phyloP scores from a whole-genome alignment of 92 coral and sea anemone species.

The Parazoanthus darwini region DNA sequence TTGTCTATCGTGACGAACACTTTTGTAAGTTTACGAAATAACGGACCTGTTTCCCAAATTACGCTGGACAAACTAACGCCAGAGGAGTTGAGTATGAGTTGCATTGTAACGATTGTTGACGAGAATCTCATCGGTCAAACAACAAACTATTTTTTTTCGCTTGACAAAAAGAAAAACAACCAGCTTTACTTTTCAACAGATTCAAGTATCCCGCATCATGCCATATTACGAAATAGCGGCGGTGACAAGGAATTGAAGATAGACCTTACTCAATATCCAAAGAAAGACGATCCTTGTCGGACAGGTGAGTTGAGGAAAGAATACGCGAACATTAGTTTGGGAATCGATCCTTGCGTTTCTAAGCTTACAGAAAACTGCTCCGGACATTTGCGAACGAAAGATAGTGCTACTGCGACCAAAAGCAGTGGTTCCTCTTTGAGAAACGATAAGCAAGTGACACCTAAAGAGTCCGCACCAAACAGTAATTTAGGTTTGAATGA shows the following conservation, averaged over 20 bases:
- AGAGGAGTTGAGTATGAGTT: neutral
- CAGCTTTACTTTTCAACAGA: neutral
- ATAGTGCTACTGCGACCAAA: no score
- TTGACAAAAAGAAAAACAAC: neutral
- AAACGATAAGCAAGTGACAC: neutral
- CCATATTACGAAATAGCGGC: neutral
- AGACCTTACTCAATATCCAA: neutral
- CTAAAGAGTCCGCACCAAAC: neutral
- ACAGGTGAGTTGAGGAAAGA: neutral
- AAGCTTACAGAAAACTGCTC: no score
- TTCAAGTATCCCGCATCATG: neutral
- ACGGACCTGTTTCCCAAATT: neutral
- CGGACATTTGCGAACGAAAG: no score
- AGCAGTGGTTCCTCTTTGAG: neutral
- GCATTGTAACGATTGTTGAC: neutral
- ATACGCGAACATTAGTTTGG: neutral
- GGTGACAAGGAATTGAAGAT: neutral
- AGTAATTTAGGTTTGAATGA: neutral
- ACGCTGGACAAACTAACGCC: neutral
- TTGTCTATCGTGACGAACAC: neutral
- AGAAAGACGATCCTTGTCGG: neutral
- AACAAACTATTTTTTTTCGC: neutral
- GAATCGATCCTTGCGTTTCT: neutral
- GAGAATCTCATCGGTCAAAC: neutral
- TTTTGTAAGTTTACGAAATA: neutral